phyloP scores from a whole-genome alignment of 2,113 vertebrate species.

The Barbus barbus region DNA sequence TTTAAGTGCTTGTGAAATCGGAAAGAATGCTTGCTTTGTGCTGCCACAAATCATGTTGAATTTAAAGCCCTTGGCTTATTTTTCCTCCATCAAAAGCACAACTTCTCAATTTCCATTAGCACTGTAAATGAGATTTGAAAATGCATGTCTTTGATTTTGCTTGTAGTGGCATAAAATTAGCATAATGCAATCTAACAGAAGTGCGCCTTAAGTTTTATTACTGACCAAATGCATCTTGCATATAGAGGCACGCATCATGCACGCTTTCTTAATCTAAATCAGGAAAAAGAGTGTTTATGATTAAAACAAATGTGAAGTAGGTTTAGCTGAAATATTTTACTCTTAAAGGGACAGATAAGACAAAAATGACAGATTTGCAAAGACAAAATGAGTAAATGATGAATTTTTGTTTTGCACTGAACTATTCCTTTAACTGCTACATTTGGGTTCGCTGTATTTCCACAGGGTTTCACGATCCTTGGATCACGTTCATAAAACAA shows the following conservation, averaged over 20 bases:
- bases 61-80: not conserved
- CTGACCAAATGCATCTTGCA: conserved; percentile 10
- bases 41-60: conserved; percentile 1
- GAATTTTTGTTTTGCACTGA: not conserved
- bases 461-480: not conserved
- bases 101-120: conserved; percentile 32
- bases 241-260: conserved; percentile 33
- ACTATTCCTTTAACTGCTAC: not conserved
- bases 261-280: conserved; percentile 1
- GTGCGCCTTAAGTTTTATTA: conserved; percentile 38
- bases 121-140: conserved; percentile 38
- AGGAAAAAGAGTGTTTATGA: not conserved
- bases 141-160: conserved; percentile 23
- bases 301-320: not conserved
- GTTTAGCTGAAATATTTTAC: not conserved
- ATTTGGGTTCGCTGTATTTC: not conserved
- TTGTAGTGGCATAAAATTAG: conserved; percentile 46
- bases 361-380: not conserved
- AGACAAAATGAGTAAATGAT: not conserved
- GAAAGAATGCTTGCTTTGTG: not conserved
- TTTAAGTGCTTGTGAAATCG: conserved; percentile 9
- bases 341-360: not conserved
- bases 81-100: not conserved
- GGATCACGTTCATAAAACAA: conserved; percentile 12
- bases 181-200: conserved; percentile 48